phyloP scores from a whole-genome alignment of 2,888 invertebrate genomes.

The Drosophila colorata region DNA sequence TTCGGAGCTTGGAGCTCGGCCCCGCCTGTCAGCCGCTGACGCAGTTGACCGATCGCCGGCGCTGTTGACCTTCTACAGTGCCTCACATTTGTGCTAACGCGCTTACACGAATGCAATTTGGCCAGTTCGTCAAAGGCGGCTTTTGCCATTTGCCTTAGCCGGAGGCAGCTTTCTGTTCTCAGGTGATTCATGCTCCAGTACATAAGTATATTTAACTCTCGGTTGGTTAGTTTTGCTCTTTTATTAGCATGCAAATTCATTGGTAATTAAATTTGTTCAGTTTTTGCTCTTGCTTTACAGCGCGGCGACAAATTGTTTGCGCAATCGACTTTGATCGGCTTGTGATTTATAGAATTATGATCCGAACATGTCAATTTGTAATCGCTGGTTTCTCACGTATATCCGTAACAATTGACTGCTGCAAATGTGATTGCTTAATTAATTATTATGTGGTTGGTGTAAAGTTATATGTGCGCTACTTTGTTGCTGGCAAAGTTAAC shows the following conservation, averaged over 20 bases:
- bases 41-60: constrained; percentile 49
- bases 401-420: constrained; percentile 31
- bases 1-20: constrained; percentile 6
- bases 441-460: constrained; percentile 7
- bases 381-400: constrained; percentile 54
- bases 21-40: constrained; percentile 44
- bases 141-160: constrained; percentile 40
- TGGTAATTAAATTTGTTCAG: constrained; percentile 56
- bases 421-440: constrained; percentile 20
- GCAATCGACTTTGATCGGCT: constrained; percentile 26
- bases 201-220: constrained; percentile 4
- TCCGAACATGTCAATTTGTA: constrained; percentile 46
- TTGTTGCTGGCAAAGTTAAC: not conserved
- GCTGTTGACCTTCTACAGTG: constrained; percentile 57
- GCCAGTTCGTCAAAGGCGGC: constrained; percentile 45
- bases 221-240: not conserved
- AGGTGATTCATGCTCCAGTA: constrained; percentile 58
- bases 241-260: constrained; percentile 56
- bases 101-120: constrained; percentile 58
- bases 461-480: not conserved
- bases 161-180: constrained; percentile 22
- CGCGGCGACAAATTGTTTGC: constrained; percentile 62
- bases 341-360: constrained; percentile 54
- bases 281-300: constrained; percentile 20
- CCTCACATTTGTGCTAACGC: constrained; percentile 59